Base-by-base conservation (phyloP, 2,888 invertebrate species). In the Deroplatys truncata region DNA sequence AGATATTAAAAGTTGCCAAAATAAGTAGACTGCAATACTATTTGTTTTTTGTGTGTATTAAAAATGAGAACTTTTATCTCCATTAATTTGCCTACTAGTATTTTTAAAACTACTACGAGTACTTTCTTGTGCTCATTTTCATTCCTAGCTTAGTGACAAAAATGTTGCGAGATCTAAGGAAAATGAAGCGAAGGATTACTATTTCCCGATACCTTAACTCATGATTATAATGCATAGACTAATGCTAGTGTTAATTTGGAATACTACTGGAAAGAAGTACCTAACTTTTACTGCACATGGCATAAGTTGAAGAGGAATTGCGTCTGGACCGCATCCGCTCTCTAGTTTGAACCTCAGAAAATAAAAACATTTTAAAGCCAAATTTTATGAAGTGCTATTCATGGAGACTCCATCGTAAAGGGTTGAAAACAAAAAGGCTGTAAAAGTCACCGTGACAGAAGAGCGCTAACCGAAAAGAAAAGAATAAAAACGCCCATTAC, bases 361-460 rank as follows among this genome's bases (percentile, higher is more conserved):
- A 35, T n/a, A 85, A 85, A 35, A 72, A 86, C 86, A 56, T 56
- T 86, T 86, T 86, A 82, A 86, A 86, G 86, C 86, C 7, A 7
- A 82, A 28, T 86, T 72, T 86, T 86, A 86, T 86, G 86, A 86
- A 86, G 72, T 86, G 72, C 86, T 72, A 49, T 25, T 72, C 56
- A 86, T 29, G 29, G 56, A 25, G 31, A 86, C 29, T 86, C 82
- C 29, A 31, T 86, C 86, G 86, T 86, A 86, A 86, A 86, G 56
- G 56, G 56, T 72, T 31, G 86, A 82, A 72, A 72, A 72, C 20
- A 72, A 86, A 82, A 86, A 72, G 31, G 86, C 25, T 8, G 82
- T 86, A 86, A 86, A 86, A 29, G 20, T 82, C 82, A 82, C 82
- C 82, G 56, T 72, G 20, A 72, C 56, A 72, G 56, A 72, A 72